Evolutionary conservation across 2,888 invertebrate genomes (phyloP), one percentile per base, ranked within the genome.

Genomic region (Epistrophe grossulariae): DNA sequence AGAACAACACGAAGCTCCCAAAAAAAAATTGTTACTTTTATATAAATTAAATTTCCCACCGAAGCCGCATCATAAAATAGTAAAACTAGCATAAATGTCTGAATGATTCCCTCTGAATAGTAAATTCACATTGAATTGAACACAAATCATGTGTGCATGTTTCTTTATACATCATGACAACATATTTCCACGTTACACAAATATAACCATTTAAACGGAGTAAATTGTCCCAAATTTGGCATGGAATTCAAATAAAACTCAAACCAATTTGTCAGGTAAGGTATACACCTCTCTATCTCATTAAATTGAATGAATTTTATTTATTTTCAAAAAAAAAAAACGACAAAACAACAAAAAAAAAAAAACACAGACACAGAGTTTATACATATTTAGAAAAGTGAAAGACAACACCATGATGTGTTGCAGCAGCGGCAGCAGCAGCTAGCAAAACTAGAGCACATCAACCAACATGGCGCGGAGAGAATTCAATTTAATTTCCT

Each of bases 391-490:
- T 50, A 50, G 50, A 74, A 55, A 82, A 71, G 71, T 77, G 77
- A 77, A 77, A 72, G 71, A 79, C 48, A 72, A n/a, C 50, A 24
- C 24, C 24, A 40, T 35, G 24, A 6, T 24, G 28, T 55, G 52
- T 19, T 28, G 55, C 19, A 19, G 48, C 38, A 38, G 17, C 64
- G 3, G 24, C 24, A 24, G 24, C n/a, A n/a, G n/a, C n/a, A n/a
- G n/a, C n/a, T n/a, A n/a, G n/a, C 1, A 35, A 78, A 85, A 81
- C 73, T 85, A 43, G 81, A 85, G 60, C 85, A 85, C 73, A 68
- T 74, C 78, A 71, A 73, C 85, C 62, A 85, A 85, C 85, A 85
- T 81, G 85, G 81, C 68, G 70, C 81, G 81, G 62, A 24, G 24
- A 81, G 78, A 81, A 78, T 85, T 85, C 72, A 48, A 74, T 79